Base-by-base conservation (phyloP, 1,140 invertebrate genomes). In the Zaprionus inermis region DNA sequence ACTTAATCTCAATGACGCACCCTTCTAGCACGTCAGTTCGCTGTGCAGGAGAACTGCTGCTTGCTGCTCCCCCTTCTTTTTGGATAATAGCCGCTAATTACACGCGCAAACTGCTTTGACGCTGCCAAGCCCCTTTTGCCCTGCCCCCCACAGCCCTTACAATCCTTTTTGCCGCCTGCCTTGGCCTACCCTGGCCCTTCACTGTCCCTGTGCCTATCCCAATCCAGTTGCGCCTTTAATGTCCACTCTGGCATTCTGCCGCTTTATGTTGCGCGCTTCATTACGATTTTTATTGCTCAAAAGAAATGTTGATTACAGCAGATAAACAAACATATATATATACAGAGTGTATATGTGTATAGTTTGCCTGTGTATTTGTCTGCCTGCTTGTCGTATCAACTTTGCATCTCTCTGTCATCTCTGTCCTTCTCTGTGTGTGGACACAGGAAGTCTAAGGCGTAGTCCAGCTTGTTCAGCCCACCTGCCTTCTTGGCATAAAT, bases 81-180 rank as follows among this genome's bases (percentile, higher is more conserved):
- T 66, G 24, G 44, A 32, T 80, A 88, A 88, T 88, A 89, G 81
- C 69, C 72, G 77, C 80, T 89, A 88, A 88, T 88, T 88, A 78
- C 64, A 78, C 77, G 84, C 80, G 89, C 80, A 89, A 88, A 84
- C 72, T 68, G 55, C 71, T 73, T 73, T 68, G 65, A 68, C 71
- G 46, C 68, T 14, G 55, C 44, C 61, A 22, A 18, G 20, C 28
- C 16, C 32, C 59, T 41, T 18, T 14, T 5, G 1, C 9, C 32
- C 14, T 18, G 57, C 14, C 20, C 18, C 2, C 0, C 12, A 18
- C 6, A 5, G 44, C 11, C 58, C 63, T 14, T 1, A 16, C 12
- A 12, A 9, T 60, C 52, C 28, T 58, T 18, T 28, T n/a, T 18
- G 11, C 1, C 16, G 22, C 3, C 16, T 14, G 28, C 56, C n/a